A percentile compares a stretch with the other conserved stretches of the same genome.
Conservation (phyloP, 2,888 invertebrate genomes). For the Rhaphigaster nebulosa region DNA sequence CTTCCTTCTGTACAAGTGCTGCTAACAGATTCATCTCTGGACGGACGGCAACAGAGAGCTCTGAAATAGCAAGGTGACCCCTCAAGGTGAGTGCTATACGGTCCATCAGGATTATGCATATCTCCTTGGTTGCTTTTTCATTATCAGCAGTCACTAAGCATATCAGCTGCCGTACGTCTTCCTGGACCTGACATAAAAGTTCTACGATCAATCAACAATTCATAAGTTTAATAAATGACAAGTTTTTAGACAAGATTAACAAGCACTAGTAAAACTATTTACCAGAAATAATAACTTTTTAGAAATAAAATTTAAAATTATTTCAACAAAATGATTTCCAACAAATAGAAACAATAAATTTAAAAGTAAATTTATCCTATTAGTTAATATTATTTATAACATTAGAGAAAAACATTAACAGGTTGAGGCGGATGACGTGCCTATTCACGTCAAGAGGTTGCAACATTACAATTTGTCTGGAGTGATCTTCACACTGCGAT, state of each 20-base stretch:
- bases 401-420: too few relatives aligned
- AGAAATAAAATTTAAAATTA: too few relatives aligned
- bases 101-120: slow-evolving; percentile 85
- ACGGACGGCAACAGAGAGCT: slow-evolving; percentile 82
- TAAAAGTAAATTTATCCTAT: too few relatives aligned
- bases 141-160: slow-evolving; percentile 92
- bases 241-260: neutral
- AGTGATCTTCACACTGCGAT: too few relatives aligned
- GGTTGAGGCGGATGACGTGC: too few relatives aligned
- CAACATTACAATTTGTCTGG: too few relatives aligned
- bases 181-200: slow-evolving; percentile 74
- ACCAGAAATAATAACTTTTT: too few relatives aligned
- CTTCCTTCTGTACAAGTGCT: slow-evolving; percentile 90
- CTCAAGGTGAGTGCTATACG: slow-evolving; percentile 86
- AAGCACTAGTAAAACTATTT: too few relatives aligned
- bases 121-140: slow-evolving; percentile 82
- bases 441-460: too few relatives aligned
- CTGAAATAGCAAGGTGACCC: slow-evolving; percentile 82
- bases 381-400: too few relatives aligned
- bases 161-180: slow-evolving; percentile 89
- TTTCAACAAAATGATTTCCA: too few relatives aligned
- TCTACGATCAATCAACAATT: neutral
- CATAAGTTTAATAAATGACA: neutral
- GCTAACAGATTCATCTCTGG: slow-evolving; percentile 92
- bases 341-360: too few relatives aligned